Percentiles rank a stretch among this genome's conserved stretches.
These are phyloP conservation scores for Lobophora halterata DNA, from an alignment of 2,888 invertebrate species.

Conservation along the genomic window DNA sequence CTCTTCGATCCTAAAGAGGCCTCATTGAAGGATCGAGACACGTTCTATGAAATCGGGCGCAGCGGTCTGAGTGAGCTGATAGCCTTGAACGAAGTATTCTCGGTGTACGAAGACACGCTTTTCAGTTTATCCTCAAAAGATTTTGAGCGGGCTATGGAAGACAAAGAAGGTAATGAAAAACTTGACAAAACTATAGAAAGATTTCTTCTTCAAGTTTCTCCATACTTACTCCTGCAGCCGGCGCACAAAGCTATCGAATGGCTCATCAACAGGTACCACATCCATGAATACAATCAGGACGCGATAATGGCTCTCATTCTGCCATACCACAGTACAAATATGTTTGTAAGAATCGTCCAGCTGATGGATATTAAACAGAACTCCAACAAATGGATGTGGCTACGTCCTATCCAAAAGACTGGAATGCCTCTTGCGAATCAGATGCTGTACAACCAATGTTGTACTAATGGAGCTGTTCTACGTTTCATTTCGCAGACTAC, in stretches of 20 bases:
- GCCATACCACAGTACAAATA: constrained; percentile 96
- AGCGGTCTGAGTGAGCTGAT: constrained; percentile 92
- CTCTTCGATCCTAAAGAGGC: constrained; percentile 95
- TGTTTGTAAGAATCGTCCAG: constrained; percentile 91
- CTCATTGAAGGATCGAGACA: constrained; percentile 90
- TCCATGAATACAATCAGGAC: constrained; percentile 93
- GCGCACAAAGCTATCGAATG: constrained; percentile 96
- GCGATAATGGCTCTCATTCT: constrained; percentile 89
- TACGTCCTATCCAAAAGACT: constrained; percentile 86
- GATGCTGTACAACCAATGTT: constrained; percentile 86
- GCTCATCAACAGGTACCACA: constrained; percentile 93
- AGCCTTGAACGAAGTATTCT: constrained; percentile 86
- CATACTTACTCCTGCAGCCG: constrained; percentile 92
- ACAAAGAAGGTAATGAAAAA: constrained; percentile 86
- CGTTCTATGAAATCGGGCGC: constrained; percentile 92
- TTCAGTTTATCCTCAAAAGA: constrained; percentile 89
- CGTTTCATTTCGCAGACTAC: constrained; percentile 55
- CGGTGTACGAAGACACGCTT: constrained; percentile 86
- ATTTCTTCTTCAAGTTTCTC: constrained; percentile 91
- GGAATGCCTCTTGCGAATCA: constrained; percentile 88
- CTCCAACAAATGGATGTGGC: constrained; percentile 88
- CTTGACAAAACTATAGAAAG: constrained; percentile 87
- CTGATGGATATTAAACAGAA: constrained; percentile 83
- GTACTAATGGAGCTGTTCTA: constrained; percentile 65
- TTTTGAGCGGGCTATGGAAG: constrained; percentile 90